Percentiles rank a stretch among this genome's conserved stretches.
Conservation (phyloP, 35 echinoderm and acorn worm genomes). For the Anneissia japonica region DNA sequence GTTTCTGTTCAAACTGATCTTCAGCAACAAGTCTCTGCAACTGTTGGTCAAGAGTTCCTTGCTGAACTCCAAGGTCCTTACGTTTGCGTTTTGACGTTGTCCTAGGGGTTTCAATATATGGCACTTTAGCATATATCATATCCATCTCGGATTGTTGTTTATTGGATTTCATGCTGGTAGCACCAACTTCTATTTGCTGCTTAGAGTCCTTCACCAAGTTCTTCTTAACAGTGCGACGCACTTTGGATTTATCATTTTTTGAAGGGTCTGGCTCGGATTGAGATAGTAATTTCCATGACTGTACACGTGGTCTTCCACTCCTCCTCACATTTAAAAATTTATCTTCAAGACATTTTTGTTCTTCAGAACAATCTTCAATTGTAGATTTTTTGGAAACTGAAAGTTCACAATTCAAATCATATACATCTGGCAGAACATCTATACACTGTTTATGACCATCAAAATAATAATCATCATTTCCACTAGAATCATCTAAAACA, state of each 20-base stretch:
- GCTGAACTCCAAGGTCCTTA: neutral
- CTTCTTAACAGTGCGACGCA: too few relatives aligned
- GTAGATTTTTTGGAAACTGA: neutral
- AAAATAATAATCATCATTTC: too few relatives aligned
- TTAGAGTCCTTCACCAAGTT: too few relatives aligned
- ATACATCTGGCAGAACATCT: too few relatives aligned
- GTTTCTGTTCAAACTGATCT: neutral
- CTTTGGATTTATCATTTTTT: neutral
- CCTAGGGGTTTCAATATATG: neutral
- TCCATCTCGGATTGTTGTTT: neutral
- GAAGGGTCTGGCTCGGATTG: neutral
- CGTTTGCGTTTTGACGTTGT: neutral
- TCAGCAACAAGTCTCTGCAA: neutral
- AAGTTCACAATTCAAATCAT: neutral
- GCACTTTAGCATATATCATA: neutral
- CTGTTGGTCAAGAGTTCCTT: neutral
- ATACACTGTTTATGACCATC: too few relatives aligned
- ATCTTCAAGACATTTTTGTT: too few relatives aligned
- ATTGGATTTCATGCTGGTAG: neutral
- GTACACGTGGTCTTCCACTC: neutral
- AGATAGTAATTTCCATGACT: neutral
- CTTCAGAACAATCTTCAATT: neutral
- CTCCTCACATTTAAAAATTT: neutral
- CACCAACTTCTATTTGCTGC: neutral
- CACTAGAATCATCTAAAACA: too few relatives aligned